Evolutionary conservation across 2,797 vertebrate genomes (phyloP), one percentile per base, ranked within the genome.

Genomic region (Aselliscus stoliczkanus): DNA sequence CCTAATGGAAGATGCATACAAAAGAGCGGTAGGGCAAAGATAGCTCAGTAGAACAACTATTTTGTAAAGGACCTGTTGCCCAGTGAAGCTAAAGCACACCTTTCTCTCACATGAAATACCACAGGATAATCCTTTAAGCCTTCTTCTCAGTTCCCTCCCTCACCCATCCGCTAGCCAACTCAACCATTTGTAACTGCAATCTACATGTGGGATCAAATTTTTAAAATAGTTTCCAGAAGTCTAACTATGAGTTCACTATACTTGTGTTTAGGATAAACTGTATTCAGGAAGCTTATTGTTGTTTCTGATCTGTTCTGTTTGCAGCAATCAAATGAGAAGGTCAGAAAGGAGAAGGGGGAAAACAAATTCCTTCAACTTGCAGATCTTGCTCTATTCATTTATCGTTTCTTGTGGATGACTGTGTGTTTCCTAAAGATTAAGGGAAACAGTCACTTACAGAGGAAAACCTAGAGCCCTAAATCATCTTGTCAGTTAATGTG

Each of bases 261-360:
- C 72, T 92, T 87, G n/a, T 62, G 3, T 83, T 95, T 93, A 83
- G 75, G 39, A 79, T 52, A 42, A 88, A 56, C 69, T 58, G n/a
- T 84, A 15, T 81, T 80, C 29, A 67, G 42, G 73, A 76, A 89
- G 62, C 50, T 42, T 64, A 7, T 52, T 81, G 95, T 95, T 65
- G 20, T 76, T 87, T 94, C 76, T 90, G n/a, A 79, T 72, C 39
- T 88, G 84, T 81, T 88, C 84, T 64, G 62, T 69, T 62, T 82
- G 14, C 42, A 88, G 60, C 58, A 93, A 34, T 17, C 60, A 64
- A 65, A 27, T 58, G 83, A 84, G 37, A 44, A 79, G 50, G 21
- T 52, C 21, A 83, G 47, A 44, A 42, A 27, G n/a, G n/a, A 31
- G 23, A 52, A 21, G 23, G 18, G 18, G 31, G 39, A 8, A 15